Conservation (phyloP, 2,797 vertebrate genomes). For the Fistularia tabacaria region DNA sequence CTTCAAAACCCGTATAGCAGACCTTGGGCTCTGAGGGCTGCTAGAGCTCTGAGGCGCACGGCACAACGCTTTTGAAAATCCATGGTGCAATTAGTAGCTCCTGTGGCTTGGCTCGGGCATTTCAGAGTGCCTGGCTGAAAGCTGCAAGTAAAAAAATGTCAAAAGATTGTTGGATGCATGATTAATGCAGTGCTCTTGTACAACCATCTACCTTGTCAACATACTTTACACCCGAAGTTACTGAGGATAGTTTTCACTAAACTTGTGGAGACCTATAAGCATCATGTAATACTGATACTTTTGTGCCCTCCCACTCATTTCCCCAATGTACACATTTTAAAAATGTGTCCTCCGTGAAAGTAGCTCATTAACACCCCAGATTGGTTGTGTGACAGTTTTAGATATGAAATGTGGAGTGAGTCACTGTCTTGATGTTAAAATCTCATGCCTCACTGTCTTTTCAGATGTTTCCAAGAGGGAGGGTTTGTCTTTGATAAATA, state of each 20-base stretch:
- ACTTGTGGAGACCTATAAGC: not conserved
- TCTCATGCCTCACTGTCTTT: too few relatives aligned
- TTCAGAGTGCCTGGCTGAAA: constrained; percentile 22
- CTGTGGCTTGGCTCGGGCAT: constrained; percentile 26
- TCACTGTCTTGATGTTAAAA: constrained; percentile 3
- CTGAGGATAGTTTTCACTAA: constrained; percentile 10
- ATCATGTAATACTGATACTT: too few relatives aligned
- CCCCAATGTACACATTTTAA: too few relatives aligned
- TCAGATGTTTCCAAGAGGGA: constrained; percentile 7
- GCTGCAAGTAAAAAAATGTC: constrained; percentile 21
- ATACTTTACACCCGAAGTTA: constrained; percentile 25
- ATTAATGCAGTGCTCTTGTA: constrained; percentile 16
- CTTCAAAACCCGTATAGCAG: not conserved
- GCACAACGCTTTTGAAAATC: constrained; percentile 36
- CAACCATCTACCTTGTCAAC: not conserved
- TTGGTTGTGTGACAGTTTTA: not conserved
- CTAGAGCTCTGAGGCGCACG: constrained; percentile 7
- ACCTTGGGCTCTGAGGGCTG: not conserved
- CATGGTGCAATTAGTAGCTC: constrained; percentile 28
- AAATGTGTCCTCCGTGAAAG: not conserved
- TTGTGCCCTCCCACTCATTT: too few relatives aligned
- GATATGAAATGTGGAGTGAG: constrained; percentile 18
- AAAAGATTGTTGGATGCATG: constrained; percentile 11
- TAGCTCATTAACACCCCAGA: constrained; percentile 9
- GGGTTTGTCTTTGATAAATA: constrained; percentile 10